phyloP scores from a whole-genome alignment of 1,140 invertebrate species.

The Drosophila aff. region DNA sequence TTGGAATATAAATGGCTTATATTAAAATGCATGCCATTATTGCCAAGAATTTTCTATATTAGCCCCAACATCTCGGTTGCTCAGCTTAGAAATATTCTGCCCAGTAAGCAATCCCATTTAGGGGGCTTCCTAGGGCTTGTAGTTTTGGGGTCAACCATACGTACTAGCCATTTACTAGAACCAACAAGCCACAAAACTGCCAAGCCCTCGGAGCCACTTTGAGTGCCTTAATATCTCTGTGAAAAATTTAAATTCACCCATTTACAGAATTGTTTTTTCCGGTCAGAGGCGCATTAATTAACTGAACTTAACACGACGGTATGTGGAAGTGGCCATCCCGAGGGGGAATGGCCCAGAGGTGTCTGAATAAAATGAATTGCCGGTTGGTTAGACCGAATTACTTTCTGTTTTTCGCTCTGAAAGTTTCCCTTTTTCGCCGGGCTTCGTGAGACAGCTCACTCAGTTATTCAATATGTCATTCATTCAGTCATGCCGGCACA shows the following conservation, averaged over 20 bases:
- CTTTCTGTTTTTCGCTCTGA: conserved; percentile 41
- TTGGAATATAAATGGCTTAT: conserved; percentile 12
- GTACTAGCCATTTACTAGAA: background rate
- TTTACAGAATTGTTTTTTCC: conserved; percentile 34
- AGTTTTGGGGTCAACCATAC: background rate
- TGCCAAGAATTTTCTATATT: conserved; percentile 5
- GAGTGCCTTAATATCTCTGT: conserved; percentile 37
- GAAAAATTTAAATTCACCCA: conserved; percentile 57
- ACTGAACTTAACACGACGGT: conserved; percentile 65
- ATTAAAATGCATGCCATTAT: background rate
- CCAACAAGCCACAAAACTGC: conserved; percentile 31
- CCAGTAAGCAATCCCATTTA: conserved; percentile 8
- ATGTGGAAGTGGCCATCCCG: conserved; percentile 38
- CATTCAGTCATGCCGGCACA: conserved; percentile 47
- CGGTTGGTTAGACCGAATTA: conserved; percentile 41
- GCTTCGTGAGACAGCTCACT: conserved; percentile 27
- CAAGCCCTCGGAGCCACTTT: conserved; percentile 23
- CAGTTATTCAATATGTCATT: conserved; percentile 64
- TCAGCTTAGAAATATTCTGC: background rate
- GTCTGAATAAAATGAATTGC: conserved; percentile 74
- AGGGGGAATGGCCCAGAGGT: conserved; percentile 43
- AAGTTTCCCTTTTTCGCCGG: conserved; percentile 56
- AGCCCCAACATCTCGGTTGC: background rate
- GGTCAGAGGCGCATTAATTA: conserved; percentile 66
- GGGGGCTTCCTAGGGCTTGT: background rate